Conservation (phyloP, 1,140 invertebrate species). For the Rhagoletis zephyria region DNA sequence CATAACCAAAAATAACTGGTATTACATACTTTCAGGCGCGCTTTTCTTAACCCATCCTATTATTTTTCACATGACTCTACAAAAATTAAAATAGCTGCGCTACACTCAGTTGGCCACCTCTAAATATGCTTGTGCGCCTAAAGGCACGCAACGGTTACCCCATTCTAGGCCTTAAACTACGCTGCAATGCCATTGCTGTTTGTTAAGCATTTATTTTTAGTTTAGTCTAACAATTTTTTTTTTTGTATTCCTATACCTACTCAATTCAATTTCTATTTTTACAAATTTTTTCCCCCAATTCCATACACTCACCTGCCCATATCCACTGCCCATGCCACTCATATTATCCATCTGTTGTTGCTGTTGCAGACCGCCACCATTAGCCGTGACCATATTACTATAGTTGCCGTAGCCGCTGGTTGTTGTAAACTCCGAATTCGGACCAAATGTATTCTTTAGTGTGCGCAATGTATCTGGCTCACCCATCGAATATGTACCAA, state of each 20-base stretch:
- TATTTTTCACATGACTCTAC: not conserved
- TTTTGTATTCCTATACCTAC: too few relatives aligned
- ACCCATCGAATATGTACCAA: conserved; percentile 32
- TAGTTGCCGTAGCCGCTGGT: conserved; percentile 62
- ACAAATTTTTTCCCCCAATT: not conserved
- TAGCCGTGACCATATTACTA: conserved; percentile 62
- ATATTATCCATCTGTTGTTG: conserved; percentile 69
- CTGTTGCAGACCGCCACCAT: conserved; percentile 56
- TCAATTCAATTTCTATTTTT: too few relatives aligned
- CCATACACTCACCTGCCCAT: conserved; percentile 66
- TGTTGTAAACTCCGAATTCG: conserved; percentile 71
- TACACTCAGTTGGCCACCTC: not conserved
- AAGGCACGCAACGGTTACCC: not conserved
- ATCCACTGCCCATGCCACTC: conserved; percentile 70
- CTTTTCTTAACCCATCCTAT: not conserved
- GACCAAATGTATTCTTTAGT: conserved; percentile 70
- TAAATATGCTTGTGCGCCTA: not conserved
- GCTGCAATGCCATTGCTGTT: not conserved
- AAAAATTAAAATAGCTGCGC: not conserved
- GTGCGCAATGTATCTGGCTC: conserved; percentile 69
- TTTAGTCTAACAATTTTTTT: too few relatives aligned
- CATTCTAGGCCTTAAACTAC: not conserved
- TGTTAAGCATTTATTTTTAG: too few relatives aligned
- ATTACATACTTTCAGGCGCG: not conserved
- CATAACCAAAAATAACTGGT: not conserved